Evolutionary conservation across 2,797 vertebrate species (phyloP).

Genomic region (Diglossa cyanea): DNA sequence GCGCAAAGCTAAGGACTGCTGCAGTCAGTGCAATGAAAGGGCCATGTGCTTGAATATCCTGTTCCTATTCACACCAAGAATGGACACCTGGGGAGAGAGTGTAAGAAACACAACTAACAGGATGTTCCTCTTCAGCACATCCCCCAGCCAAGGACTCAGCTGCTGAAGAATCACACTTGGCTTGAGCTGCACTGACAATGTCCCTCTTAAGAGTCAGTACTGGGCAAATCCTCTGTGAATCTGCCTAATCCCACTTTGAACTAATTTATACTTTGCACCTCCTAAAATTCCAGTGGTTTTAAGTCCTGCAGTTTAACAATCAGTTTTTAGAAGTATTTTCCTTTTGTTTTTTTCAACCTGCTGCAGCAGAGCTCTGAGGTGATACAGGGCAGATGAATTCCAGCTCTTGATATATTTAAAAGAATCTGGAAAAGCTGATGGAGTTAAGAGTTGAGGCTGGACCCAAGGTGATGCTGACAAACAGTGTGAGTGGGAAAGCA

Average conservation of each 20-base stretch:
- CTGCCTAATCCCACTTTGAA: background rate
- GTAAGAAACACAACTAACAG: background rate
- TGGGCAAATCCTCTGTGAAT: background rate
- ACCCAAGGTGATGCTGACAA: background rate
- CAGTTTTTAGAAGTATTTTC: background rate
- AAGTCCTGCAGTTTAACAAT: background rate
- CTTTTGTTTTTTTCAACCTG: background rate
- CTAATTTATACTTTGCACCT: background rate
- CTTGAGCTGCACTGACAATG: background rate
- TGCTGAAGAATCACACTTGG: background rate
- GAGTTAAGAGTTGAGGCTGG: background rate
- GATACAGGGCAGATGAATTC: background rate
- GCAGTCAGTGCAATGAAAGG: background rate
- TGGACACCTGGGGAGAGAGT: background rate
- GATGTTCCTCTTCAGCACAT: background rate
- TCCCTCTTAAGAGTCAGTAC: background rate
- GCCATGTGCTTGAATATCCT: fast-evolving
- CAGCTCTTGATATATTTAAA: background rate
- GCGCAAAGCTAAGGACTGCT: background rate
- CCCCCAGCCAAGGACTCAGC: background rate
- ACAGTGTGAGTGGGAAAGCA: background rate
- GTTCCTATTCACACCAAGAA: background rate
- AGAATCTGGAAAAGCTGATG: background rate
- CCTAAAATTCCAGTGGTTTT: background rate
- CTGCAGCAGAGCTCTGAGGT: background rate